Base-by-base conservation (phyloP, 2,888 invertebrate species). In the Erebia palarica region DNA sequence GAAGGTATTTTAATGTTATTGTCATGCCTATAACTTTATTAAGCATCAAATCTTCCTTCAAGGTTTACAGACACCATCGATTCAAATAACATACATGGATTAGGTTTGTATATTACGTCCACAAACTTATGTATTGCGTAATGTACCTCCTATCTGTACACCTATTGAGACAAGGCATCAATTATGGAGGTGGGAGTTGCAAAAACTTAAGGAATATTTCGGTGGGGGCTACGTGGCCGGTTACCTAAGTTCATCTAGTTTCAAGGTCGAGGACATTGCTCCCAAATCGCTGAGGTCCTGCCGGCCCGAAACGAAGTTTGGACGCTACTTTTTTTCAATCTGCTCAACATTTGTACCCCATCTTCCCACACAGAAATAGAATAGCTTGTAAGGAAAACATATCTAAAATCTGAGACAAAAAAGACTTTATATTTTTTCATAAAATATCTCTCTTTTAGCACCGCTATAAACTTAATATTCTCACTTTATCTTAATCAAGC, bases 201-300 rank as follows among this genome's bases (percentile, higher is more conserved):
- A 92, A 92, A 92, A 92, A 91, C 82, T 85, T 72, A 80, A 86
- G 85, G 87, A 89, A 89, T 88, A 90, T 84, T 91, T 92, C 82
- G 90, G 90, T 85, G 87, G 87, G 89, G 86, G 87, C 87, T 88
- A 80, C 75, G 82, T 84, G 88, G 88, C 90, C 85, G 86, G 92
- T 92, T 91, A 91, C 88, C 85, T 92, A 92, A 92, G 92, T 92
- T 91, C 92, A 92, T 91, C 93, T 93, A 93, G 89, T 84, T 87
- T 88, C 93, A 93, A 93, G 93, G 93, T 87, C 91, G 92, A 85
- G 93, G 92, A 88, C 93, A 86, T 92, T 93, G 93, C 90, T 91
- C 93, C 92, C 92, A 89, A 91, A 90, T 88, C 88, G 90, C 90
- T 89, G 91, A 89, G 88, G 89, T 91, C 92, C 92, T 86, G 79